Evolutionary conservation across 2,113 vertebrate genomes (phyloP), one percentile per base, ranked within the genome.

Genomic region (Xiphophorus couchianus): DNA sequence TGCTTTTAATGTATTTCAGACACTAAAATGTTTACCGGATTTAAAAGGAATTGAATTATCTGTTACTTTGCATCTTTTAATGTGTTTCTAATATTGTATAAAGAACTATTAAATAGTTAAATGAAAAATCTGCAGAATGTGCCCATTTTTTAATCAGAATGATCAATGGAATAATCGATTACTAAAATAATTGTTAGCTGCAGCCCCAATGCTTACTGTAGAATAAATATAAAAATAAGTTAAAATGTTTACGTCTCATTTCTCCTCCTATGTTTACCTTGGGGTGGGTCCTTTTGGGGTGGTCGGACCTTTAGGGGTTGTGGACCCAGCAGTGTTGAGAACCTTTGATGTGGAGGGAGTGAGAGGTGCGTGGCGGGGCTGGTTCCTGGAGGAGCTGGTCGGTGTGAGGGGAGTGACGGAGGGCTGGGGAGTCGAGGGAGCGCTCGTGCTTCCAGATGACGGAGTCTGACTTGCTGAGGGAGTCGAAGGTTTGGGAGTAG

Each of bases 201-300:
- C 35, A 37, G 35, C 35, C 10, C 35, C 10, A 37, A 11, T 0
- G 10, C 35, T 37, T 37, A 37, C 11, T 0, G 35, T 37, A 11
- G 35, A 37, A 37, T 37, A 11, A 12, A 37, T 37, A 37, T 37
- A 37, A 37, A 3, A 37, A 15, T 4, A 48, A 48, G 14, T 48
- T 19, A 7, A 19, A 17, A 48, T 19, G 17, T 48, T 13, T 42
- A 42, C 14, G 14, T 48, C 44, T 48, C 5, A n/a, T n/a, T 58
- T 58, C 62, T 62, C 4, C 25, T 72, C 48, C 51, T 12, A 27
- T 33, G 62, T 69, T 75, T 92, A 99, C 98, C 97, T 96, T 42
- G 98, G 96, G 0, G 93, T 86, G 29, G 93, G 92, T 1, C 87
- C 93, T 51, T 94, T 94, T 0, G 90, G 87, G 1, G 88, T 88